These are phyloP conservation scores for Polyommatus icarus DNA, from an alignment of 2,888 invertebrate species.

Conservation along the genomic window DNA sequence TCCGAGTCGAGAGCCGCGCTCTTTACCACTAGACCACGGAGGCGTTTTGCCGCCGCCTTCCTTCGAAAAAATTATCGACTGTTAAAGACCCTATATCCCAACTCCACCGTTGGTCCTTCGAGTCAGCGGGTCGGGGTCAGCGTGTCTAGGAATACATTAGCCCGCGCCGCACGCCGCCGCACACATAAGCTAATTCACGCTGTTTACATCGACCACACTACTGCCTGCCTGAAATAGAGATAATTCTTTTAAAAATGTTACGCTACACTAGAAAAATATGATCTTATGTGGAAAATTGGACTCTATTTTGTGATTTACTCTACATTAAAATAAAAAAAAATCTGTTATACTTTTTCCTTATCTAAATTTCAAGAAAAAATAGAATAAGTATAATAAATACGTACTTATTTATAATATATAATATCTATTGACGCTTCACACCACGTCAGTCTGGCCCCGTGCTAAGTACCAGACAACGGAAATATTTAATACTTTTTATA, in stretches of 20 bases:
- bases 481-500: too few relatives aligned
- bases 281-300: background rate
- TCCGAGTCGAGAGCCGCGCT: too few relatives aligned
- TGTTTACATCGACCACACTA: background rate
- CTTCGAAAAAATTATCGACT: too few relatives aligned
- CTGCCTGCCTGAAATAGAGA: background rate
- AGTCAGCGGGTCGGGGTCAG: constrained; percentile 7
- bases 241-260: background rate
- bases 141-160: constrained; percentile 16
- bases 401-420: too few relatives aligned
- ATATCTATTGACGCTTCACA: too few relatives aligned
- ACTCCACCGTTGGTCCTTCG: background rate
- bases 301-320: background rate
- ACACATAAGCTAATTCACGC: background rate
- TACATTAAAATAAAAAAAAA: background rate
- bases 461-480: too few relatives aligned
- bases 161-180: background rate
- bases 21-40: too few relatives aligned
- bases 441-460: too few relatives aligned
- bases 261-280: background rate
- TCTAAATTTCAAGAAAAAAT: too few relatives aligned
- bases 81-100: background rate
- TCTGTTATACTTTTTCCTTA: too few relatives aligned
- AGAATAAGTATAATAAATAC: too few relatives aligned
- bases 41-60: too few relatives aligned